A percentile compares a stretch with the other conserved stretches of the same genome.
These are phyloP conservation scores for Rhingia campestris DNA, from an alignment of 2,888 invertebrate species.

Conservation along the genomic window DNA sequence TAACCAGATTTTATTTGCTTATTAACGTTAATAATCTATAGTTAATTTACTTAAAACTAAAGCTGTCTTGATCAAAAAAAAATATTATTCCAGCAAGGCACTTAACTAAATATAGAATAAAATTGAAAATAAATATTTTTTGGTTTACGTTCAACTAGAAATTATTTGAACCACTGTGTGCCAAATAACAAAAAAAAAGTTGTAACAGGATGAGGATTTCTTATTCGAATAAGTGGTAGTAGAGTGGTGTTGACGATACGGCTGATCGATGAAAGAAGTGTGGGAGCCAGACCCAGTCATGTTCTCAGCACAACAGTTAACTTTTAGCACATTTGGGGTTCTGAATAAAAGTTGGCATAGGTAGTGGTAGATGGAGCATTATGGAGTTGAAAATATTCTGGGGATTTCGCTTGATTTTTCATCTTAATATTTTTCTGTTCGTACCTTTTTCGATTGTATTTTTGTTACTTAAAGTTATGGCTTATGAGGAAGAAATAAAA, in stretches of 20 bases:
- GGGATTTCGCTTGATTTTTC: conserved; percentile 38
- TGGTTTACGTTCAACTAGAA: no score
- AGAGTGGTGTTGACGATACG: background rate
- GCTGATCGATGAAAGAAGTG: conserved; percentile 39
- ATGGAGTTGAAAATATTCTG: conserved; percentile 37
- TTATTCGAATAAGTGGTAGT: conserved; percentile 12
- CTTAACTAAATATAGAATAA: no score
- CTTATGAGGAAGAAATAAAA: no score
- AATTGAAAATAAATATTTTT: no score
- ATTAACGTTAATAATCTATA: no score
- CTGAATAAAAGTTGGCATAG: conserved; percentile 58
- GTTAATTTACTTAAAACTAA: no score
- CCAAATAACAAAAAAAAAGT: background rate
- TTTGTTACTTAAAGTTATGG: no score
- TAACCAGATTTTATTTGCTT: no score
- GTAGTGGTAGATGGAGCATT: background rate
- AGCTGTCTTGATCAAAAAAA: no score
- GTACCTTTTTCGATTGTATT: no score
- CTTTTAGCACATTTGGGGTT: conserved; percentile 16
- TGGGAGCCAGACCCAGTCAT: conserved; percentile 6
- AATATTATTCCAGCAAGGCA: no score
- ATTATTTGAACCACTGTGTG: background rate
- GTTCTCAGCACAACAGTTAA: background rate
- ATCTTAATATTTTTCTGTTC: background rate
- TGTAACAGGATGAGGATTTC: conserved; percentile 22